A percentile compares a stretch with the other conserved stretches of the same genome.
phyloP scores from a whole-genome alignment of 2,888 invertebrate species.

The Dusona sp. region DNA sequence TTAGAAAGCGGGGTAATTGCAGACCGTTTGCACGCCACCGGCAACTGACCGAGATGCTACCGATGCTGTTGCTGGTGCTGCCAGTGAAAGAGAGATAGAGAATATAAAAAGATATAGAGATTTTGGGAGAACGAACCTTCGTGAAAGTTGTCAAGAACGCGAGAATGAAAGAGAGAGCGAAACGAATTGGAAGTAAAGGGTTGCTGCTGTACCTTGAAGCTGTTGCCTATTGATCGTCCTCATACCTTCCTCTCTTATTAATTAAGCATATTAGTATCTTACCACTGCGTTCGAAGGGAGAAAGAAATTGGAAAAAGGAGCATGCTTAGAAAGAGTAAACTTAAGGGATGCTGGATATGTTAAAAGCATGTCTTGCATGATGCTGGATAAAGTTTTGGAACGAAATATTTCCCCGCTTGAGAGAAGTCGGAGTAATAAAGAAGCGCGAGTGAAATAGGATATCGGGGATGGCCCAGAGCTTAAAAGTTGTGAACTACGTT shows the following conservation, averaged over 20 bases:
- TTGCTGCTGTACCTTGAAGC: slow-evolving; percentile 19
- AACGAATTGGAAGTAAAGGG: slow-evolving; percentile 5
- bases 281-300: slow-evolving; percentile 16
- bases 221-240: slow-evolving; percentile 47
- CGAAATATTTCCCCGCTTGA: slow-evolving; percentile 27
- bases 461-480: slow-evolving; percentile 33
- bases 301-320: background rate
- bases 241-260: slow-evolving; percentile 38
- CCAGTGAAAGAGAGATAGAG: slow-evolving; percentile 18
- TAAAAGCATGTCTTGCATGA: slow-evolving; percentile 23
- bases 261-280: slow-evolving; percentile 14
- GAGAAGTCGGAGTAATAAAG: background rate
- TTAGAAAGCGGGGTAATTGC: slow-evolving; percentile 82
- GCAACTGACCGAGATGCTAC: slow-evolving; percentile 78
- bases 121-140: slow-evolving; percentile 24
- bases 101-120: background rate
- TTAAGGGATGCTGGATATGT: background rate
- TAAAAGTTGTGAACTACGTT: slow-evolving; percentile 57
- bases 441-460: slow-evolving; percentile 18
- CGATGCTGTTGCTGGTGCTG: slow-evolving; percentile 54
- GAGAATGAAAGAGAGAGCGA: background rate
- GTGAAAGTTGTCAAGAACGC: slow-evolving; percentile 9
- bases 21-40: slow-evolving; percentile 80
- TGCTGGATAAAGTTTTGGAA: slow-evolving; percentile 24
- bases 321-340: background rate